A percentile compares a stretch with the other conserved stretches of the same genome.
Conservation (phyloP, 2,113 vertebrate genomes). For the Tragelaphus buxtoni region DNA sequence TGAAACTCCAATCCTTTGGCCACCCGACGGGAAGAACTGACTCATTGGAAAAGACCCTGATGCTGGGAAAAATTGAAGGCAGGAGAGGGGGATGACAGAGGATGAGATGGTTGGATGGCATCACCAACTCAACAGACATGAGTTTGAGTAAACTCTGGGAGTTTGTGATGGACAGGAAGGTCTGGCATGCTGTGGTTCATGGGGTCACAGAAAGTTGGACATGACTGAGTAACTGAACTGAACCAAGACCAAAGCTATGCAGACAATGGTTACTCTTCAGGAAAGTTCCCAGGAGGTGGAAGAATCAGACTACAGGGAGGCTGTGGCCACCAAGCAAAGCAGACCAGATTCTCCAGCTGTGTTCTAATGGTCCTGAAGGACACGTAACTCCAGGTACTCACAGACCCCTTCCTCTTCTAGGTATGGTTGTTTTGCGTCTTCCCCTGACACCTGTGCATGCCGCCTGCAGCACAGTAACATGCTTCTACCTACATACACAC, state of each 20-base stretch:
- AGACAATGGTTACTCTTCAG: not conserved
- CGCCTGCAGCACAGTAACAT: too few species aligned
- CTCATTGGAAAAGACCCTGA: not conserved
- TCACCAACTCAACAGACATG: not conserved
- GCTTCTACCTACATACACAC: fast-evolving
- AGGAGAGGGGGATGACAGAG: fast-evolving
- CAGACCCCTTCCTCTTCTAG: too few species aligned
- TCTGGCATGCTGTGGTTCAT: fast-evolving
- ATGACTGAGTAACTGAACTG: not conserved
- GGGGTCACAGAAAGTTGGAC: not conserved
- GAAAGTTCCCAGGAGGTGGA: too few species aligned
- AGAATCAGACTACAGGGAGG: too few species aligned
- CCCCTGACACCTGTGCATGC: fast-evolving
- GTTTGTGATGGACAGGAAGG: not conserved
- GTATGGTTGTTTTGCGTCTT: not conserved
- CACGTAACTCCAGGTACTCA: fast-evolving
- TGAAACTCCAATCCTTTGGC: not conserved
- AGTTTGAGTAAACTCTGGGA: not conserved
- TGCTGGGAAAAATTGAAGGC: not conserved
- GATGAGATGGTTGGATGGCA: not conserved
- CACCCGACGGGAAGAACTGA: fast-evolving
- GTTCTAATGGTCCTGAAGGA: fast-evolving
- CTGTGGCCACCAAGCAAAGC: too few species aligned
- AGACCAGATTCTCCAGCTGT: fast-evolving
- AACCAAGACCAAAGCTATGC: not conserved